Base-by-base conservation (phyloP, 2,888 invertebrate genomes). In the Harpalus rufipes region DNA sequence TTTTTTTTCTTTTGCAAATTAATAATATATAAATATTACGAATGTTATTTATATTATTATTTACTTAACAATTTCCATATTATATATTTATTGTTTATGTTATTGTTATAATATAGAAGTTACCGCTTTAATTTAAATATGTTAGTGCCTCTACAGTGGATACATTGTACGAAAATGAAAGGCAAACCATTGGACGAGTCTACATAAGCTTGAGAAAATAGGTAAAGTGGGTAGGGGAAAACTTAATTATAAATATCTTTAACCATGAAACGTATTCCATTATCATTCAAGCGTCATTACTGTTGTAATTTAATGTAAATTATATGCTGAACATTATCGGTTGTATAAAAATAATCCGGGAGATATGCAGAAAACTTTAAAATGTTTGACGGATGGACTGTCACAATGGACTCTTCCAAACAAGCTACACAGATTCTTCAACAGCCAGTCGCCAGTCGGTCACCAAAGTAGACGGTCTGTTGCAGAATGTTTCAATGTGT, bases 361-460 rank as follows among this genome's bases (percentile, higher is more conserved):
- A 78, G 78, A 78, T 79, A 80, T 85, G 80, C 61, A 61, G 14
- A 80, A 85, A 85, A 85, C 68, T 85, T 85, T 79, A 39, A 85
- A 80, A 59, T 78, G 79, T 84, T 80, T 85, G 85, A 85, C 85
- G 85, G 85, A 85, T 85, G 85, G 85, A 85, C 85, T 80, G 85
- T 85, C 87, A 86, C 84, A 89, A 87, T 91, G 90, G 90, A 89
- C 89, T 90, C 89, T 89, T 88, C 91, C 91, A 91, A 91, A 91
- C 91, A 91, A 91, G 91, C 91, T 91, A 90, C 89, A 89, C 89
- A 90, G 90, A 90, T 90, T 89, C 89, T 89, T 87, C 86, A 89
- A 89, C 90, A 89, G 90, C 89, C 91, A 91, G 91, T 91, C 91
- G 90, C 90, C 90, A 91, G 90, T 90, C 91, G 91, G 90, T 90